Conservation (phyloP, 2,113 vertebrate genomes). For the Sialia sialis region DNA sequence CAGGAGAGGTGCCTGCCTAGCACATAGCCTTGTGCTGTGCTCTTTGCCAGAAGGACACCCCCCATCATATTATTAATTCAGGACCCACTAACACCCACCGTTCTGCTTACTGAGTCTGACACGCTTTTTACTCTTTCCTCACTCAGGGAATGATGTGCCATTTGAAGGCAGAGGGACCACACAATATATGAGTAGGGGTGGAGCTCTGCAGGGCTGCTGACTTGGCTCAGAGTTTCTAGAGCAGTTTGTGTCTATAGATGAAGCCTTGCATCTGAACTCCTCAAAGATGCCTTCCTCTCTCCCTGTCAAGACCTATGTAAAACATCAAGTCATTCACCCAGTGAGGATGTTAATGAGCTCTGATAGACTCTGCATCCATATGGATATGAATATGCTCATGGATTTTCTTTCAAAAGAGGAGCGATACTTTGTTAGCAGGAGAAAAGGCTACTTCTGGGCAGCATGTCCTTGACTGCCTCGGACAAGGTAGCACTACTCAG, state of each 20-base stretch:
- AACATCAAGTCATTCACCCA: not conserved
- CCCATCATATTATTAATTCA: not conserved
- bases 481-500: not conserved
- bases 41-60: not conserved
- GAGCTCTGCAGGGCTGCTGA: not conserved
- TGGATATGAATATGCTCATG: not conserved
- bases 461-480: not conserved
- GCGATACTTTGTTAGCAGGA: not conserved
- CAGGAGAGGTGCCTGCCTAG: not conserved
- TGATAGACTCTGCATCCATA: not conserved
- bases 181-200: not conserved
- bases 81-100: not conserved
- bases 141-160: not conserved
- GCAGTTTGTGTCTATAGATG: accelerated
- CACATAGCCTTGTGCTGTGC: not conserved
- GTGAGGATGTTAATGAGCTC: not conserved
- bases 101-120: not conserved
- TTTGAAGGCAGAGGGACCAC: not conserved
- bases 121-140: not conserved
- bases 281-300: not conserved
- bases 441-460: not conserved
- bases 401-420: not conserved
- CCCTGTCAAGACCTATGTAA: not conserved
- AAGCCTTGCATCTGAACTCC: not conserved
- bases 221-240: not conserved